Base-by-base conservation (phyloP, 1,140 invertebrate genomes). In the Macrobrachium nipponense region DNA sequence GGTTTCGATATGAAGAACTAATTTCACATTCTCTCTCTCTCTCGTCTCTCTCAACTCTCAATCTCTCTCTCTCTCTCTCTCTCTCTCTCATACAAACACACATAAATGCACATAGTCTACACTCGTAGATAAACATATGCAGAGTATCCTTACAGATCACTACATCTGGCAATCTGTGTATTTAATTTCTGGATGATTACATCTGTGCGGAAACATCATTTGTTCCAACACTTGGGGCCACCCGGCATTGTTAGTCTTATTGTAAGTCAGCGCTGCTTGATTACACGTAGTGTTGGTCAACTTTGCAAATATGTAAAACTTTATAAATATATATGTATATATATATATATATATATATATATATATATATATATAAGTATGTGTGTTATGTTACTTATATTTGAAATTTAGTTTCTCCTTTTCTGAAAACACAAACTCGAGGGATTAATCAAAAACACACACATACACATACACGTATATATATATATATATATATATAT, bases 31-130 rank as follows among this genome's bases (percentile, higher is more conserved):
- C 27, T 58, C 75, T 58, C n/a, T 62, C 23, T 75, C 51, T 62
- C 78, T 79, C 59, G n/a, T 79, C 77, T 78, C 44, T 78, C 76
- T 78, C 77, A 62, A n/a, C 76, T 78, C 76, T 78, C 78, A 64
- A n/a, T n/a, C n/a, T n/a, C n/a, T n/a, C n/a, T 79, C n/a, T 62
- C 23, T 75, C 51, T 62, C 78, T 79, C 59, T 79, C 77, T 78
- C 44, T 78, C 76, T 78, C 76, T 78, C 76, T 78, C 78, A 64
- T 10, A 44, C 23, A 80, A 59, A 80, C 78, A 80, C 77, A 80
- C 23, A 80, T 58, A 80, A 20, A 64, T 23, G 12, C 7, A n/a
- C 18, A n/a, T 20, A n/a, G n/a, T n/a, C n/a, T n/a, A 62, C 60
- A 64, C 78, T 66, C 27, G 61, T 23, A 78, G 18, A 78, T 58